Percentiles rank a stretch among this genome's conserved stretches.
These are phyloP conservation scores for Eupsittula cactorum DNA, from an alignment of 2,113 vertebrate species.

Conservation along the genomic window DNA sequence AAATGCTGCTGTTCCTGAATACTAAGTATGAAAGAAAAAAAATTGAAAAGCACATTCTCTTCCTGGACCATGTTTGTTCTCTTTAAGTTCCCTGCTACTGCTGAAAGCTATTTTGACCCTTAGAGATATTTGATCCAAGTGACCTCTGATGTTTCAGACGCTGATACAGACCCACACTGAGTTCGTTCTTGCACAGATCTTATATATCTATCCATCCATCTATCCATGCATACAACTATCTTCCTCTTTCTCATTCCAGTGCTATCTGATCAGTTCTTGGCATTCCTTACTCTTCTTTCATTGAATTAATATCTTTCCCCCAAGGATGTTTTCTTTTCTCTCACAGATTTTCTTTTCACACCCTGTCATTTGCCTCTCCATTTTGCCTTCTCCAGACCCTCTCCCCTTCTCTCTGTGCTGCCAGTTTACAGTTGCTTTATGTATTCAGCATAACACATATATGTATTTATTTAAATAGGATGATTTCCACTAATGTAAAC, in stretches of 20 bases:
- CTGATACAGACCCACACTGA: neutral
- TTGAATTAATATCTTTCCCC: neutral
- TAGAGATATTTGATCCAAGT: neutral
- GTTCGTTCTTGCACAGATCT: neutral
- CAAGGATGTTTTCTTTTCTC: neutral
- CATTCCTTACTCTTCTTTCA: slow-evolving; percentile 17
- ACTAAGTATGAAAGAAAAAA: neutral
- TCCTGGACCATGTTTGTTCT: neutral
- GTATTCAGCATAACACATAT: neutral
- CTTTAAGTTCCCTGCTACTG: neutral
- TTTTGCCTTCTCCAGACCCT: neutral
- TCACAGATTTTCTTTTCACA: neutral
- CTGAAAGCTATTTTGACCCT: neutral
- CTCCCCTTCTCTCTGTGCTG: neutral
- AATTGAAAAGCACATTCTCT: neutral
- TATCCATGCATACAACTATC: neutral
- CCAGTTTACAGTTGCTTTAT: neutral
- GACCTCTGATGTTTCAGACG: neutral
- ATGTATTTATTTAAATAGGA: slow-evolving; percentile 18
- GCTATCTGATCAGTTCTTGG: slow-evolving; percentile 32
- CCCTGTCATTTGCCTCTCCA: neutral
- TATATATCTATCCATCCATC: neutral
- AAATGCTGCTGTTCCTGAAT: slow-evolving; percentile 34
- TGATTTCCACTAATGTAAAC: slow-evolving; percentile 21
- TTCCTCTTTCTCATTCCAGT: neutral